Percentiles rank a stretch among this genome's conserved stretches.
phyloP scores from a whole-genome alignment of 2,113 vertebrate species.

The Eleginops maclovinus region DNA sequence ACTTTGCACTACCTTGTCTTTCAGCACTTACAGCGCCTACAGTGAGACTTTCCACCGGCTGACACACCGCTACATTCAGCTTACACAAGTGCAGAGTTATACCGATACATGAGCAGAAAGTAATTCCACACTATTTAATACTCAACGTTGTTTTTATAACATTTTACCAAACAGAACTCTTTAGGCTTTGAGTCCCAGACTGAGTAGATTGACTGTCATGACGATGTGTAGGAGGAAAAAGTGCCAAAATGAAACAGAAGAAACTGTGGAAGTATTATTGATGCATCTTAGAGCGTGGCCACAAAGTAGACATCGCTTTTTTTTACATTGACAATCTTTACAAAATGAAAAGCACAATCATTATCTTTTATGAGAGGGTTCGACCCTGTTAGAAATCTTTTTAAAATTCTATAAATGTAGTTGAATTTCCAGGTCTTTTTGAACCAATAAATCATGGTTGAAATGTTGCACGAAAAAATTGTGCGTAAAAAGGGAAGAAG shows the following conservation, averaged over 20 bases:
- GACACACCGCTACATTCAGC: neutral
- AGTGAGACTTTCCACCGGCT: neutral
- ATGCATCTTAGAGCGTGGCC: neutral
- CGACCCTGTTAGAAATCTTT: neutral
- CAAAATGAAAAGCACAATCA: neutral
- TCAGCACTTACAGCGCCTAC: slow-evolving; percentile 22
- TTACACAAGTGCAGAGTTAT: too few species aligned
- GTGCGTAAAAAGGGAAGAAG: neutral
- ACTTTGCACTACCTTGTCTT: slow-evolving; percentile 51
- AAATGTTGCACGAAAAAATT: neutral
- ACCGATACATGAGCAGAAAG: neutral
- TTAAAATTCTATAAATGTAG: neutral
- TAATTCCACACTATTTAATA: slow-evolving; percentile 1
- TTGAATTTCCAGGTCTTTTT: slow-evolving; percentile 7
- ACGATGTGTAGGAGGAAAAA: slow-evolving; percentile 62
- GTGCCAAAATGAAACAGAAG: slow-evolving; percentile 77
- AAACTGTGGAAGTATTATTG: slow-evolving; percentile 68
- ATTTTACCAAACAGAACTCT: slow-evolving; percentile 13
- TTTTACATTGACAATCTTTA: neutral
- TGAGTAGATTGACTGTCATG: slow-evolving; percentile 9
- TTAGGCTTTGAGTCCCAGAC: slow-evolving; percentile 38
- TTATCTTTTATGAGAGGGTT: neutral
- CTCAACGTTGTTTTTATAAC: slow-evolving; percentile 38
- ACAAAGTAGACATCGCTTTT: neutral
- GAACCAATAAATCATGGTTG: neutral